Evolutionary conservation across 2,797 vertebrate species (phyloP).

Genomic region (Schizothorax lantsangensis): DNA sequence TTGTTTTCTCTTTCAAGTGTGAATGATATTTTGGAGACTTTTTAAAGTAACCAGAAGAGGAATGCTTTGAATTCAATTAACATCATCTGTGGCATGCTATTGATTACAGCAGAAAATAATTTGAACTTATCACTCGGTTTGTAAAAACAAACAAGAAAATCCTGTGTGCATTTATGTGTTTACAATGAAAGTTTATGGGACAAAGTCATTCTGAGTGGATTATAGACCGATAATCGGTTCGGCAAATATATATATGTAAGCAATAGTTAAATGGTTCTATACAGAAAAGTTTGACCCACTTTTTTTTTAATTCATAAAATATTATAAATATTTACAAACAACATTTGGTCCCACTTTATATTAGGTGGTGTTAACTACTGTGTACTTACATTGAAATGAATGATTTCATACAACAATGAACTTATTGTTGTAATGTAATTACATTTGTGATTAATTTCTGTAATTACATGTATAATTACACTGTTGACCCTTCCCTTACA

Average conservation of each 20-base stretch:
- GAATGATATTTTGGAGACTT: neutral
- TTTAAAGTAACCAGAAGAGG: neutral
- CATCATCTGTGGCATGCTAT: neutral
- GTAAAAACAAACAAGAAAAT: conserved; percentile 27
- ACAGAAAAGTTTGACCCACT: neutral
- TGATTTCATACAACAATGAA: too few relatives aligned
- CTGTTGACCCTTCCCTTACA: too few relatives aligned
- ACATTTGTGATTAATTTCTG: too few relatives aligned
- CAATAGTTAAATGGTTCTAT: neutral
- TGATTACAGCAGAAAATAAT: neutral
- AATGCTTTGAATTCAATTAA: neutral
- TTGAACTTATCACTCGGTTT: neutral
- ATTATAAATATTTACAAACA: neutral
- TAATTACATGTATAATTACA: too few relatives aligned
- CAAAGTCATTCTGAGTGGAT: neutral
- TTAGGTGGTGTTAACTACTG: too few relatives aligned
- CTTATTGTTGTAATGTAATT: too few relatives aligned
- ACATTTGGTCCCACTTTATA: too few relatives aligned
- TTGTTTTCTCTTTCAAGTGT: conserved; percentile 9
- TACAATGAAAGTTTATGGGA: neutral
- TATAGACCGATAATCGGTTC: neutral
- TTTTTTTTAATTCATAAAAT: neutral
- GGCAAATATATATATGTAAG: neutral
- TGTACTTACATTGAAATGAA: too few relatives aligned
- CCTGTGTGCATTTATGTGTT: neutral